These are phyloP conservation scores for Schizothorax lantsangensis DNA, from an alignment of 2,797 vertebrate genomes.

Conservation along the genomic window DNA sequence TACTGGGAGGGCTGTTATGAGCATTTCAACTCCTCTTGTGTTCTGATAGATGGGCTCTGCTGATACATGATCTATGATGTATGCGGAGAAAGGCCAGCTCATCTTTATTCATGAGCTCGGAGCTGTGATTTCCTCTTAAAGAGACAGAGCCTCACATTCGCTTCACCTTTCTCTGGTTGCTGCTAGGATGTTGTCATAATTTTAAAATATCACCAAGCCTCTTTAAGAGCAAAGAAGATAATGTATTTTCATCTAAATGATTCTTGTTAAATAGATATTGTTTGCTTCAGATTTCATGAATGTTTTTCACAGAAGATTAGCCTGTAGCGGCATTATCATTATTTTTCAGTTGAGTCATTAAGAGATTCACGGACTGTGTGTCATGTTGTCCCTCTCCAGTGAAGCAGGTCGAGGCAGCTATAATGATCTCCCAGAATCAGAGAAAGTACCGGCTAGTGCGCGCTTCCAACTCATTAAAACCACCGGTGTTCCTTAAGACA, in stretches of 20 bases:
- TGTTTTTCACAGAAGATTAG: conserved; percentile 64
- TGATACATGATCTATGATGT: conserved; percentile 69
- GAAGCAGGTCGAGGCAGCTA: conserved; percentile 55
- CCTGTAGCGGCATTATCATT: conserved; percentile 56
- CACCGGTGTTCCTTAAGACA: conserved; percentile 29
- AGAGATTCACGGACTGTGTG: conserved; percentile 55
- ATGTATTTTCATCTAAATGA: conserved; percentile 34
- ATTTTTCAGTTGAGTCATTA: conserved; percentile 61
- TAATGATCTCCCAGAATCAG: conserved; percentile 58
- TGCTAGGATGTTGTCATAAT: conserved; percentile 16
- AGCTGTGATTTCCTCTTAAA: conserved; percentile 63
- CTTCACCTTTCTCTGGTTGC: background rate
- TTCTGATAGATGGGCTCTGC: conserved; percentile 66
- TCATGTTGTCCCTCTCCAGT: conserved; percentile 56
- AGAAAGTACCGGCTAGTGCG: conserved; percentile 28
- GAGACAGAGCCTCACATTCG: conserved; percentile 41
- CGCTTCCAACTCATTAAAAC: conserved; percentile 58
- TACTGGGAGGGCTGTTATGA: conserved; percentile 57
- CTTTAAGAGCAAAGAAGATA: conserved; percentile 27
- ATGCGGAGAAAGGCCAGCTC: conserved; percentile 64
- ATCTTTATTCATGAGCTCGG: conserved; percentile 66
- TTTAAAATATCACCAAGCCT: conserved; percentile 24
- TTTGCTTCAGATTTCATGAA: conserved; percentile 55
- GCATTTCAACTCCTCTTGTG: conserved; percentile 63
- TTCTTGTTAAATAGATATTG: conserved; percentile 55